Conservation (phyloP, 2,888 invertebrate genomes). For the Netelia melanura region DNA sequence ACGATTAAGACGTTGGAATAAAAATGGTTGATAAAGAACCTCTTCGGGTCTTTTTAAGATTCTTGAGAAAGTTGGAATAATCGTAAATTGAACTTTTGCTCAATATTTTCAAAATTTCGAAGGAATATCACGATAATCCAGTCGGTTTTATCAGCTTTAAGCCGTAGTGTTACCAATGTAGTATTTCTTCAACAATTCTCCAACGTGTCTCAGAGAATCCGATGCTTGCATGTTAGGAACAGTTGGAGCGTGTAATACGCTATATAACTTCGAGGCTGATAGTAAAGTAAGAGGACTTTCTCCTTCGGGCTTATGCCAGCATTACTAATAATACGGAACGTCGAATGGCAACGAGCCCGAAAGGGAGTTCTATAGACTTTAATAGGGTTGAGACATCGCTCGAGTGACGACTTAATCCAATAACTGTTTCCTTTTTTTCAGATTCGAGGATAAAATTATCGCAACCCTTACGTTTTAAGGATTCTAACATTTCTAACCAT, state of each 20-base stretch:
- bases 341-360: conserved; percentile 64
- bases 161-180: neutral
- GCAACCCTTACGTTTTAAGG: too few relatives aligned
- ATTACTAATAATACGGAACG: conserved; percentile 62
- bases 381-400: neutral
- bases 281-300: conserved; percentile 69
- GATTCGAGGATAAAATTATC: neutral
- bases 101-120: neutral
- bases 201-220: conserved; percentile 23
- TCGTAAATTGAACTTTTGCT: neutral
- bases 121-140: neutral
- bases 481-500: too few relatives aligned
- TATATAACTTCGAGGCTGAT: conserved; percentile 56
- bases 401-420: neutral
- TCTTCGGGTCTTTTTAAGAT: too few relatives aligned
- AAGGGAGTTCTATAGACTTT: conserved; percentile 52
- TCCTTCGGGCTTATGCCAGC: conserved; percentile 63
- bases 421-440: neutral
- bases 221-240: conserved; percentile 48
- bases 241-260: conserved; percentile 64
- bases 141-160: conserved; percentile 26
- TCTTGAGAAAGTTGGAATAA: too few relatives aligned
- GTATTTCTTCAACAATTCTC: conserved; percentile 41
- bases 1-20: too few relatives aligned
- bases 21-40: too few relatives aligned